These are phyloP conservation scores for Sarcophilus harrisii DNA, from an alignment of 2,797 vertebrate species.

Conservation along the genomic window DNA sequence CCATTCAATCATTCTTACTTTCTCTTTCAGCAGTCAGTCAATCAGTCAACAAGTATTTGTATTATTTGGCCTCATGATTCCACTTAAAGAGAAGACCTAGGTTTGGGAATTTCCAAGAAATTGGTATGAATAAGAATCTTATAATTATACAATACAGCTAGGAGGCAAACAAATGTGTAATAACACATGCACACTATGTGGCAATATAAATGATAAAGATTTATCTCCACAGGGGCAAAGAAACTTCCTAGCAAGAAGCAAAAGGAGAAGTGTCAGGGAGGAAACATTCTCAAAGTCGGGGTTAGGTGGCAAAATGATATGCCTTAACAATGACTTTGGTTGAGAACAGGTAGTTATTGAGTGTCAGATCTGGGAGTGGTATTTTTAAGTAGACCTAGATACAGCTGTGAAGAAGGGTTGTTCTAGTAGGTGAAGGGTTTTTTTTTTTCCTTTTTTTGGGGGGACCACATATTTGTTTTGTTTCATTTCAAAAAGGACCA, in stretches of 20 bases:
- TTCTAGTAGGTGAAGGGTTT: neutral
- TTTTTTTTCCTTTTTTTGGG: too few relatives aligned
- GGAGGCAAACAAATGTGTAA: neutral
- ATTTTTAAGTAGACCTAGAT: neutral
- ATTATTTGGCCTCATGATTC: neutral
- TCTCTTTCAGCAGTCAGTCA: neutral
- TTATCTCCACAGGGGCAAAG: neutral
- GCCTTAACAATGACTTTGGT: neutral
- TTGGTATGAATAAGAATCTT: neutral
- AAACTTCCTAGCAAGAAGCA: neutral
- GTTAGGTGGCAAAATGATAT: neutral
- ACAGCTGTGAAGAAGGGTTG: neutral
- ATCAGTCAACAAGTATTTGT: neutral
- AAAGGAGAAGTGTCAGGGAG: neutral
- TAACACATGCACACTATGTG: neutral
- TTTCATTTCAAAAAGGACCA: too few relatives aligned
- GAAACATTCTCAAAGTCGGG: neutral
- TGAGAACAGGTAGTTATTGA: neutral
- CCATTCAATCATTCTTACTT: neutral
- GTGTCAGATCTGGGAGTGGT: neutral
- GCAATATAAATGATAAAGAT: neutral
- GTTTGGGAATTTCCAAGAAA: neutral
- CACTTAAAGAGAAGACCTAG: rapidly evolving
- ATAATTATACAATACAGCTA: neutral
- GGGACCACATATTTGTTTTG: neutral